Evolutionary conservation across 1,140 invertebrate genomes (phyloP), one percentile per base, ranked within the genome.

Genomic region (Acyrthosiphon pisum): DNA sequence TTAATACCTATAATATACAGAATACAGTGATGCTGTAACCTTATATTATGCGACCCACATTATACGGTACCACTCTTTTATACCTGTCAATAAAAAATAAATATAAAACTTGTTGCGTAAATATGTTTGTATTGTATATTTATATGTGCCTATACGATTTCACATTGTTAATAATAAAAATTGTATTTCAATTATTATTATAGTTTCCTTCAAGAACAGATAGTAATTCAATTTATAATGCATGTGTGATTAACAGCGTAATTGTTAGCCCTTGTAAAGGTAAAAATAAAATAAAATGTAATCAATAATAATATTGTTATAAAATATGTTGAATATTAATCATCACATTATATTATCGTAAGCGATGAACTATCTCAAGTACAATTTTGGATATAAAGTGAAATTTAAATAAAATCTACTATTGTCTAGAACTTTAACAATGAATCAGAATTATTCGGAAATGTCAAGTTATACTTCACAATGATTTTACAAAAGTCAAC

Each of bases 41-140:
- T 76, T n/a, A n/a, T 76, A 76, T 76, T 76, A n/a, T 76, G 30
- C n/a, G 60, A 76, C 60, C n/a, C n/a, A 68, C 60, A n/a, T 30
- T 18, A 14, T 68, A 68, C 60, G 30, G 30, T n/a, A 20, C 30
- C n/a, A 18, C 60, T 76, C n/a, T n/a, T 76, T 76, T 76, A 76
- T n/a, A 76, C n/a, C 30, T 76, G 30, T 76, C 60, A 76, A 76
- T 76, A 76, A 76, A 68, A 68, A 76, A 76, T n/a, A 18, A 76
- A 35, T 76, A 76, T 76, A 76, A 76, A 76, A 76, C 60, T 76
- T 76, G 60, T 76, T 76, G 60, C 60, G 60, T 76, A 76, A 76
- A 76, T n/a, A 76, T n/a, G 14, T 76, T 76, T 76, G 14, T 9
- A 20, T 76, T 76, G 18, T n/a, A 76, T 18, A 76, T 35, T n/a